Percentiles rank a stretch among this genome's conserved stretches.
Conservation (phyloP, 1,140 invertebrate species). For the Tetragnatha versicolor region DNA sequence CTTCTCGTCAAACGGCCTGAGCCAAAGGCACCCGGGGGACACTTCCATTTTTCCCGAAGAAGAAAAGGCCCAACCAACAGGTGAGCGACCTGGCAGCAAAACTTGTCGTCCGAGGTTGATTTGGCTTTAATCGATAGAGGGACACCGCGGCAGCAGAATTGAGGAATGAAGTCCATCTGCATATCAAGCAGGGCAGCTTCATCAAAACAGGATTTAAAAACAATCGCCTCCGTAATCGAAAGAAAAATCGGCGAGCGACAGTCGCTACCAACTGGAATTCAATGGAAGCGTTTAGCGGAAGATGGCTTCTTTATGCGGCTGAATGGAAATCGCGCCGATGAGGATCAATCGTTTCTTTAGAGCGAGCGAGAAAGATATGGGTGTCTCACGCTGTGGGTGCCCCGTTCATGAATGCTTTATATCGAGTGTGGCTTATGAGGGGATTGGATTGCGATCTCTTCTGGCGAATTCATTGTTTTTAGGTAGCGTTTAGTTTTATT, state of each 20-base stretch:
- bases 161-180: slow-evolving; percentile 49
- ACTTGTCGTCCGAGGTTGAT: slow-evolving; percentile 50
- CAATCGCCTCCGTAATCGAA: slow-evolving; percentile 29
- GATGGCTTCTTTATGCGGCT: slow-evolving; percentile 1
- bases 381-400: no score
- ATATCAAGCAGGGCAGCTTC: slow-evolving; percentile 41
- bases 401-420: no score
- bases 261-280: background rate
- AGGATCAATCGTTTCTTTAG: no score
- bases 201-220: slow-evolving; percentile 51
- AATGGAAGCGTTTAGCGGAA: background rate
- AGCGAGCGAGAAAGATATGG: no score
- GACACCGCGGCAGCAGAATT: slow-evolving; percentile 26
- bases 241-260: background rate
- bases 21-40: slow-evolving; percentile 16
- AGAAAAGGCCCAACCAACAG: slow-evolving; percentile 42
- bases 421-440: no score
- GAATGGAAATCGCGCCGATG: background rate
- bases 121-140: slow-evolving; percentile 48
- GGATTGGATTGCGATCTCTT: no score
- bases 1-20: no score
- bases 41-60: slow-evolving; percentile 21
- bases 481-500: no score
- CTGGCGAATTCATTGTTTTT: no score
- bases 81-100: slow-evolving; percentile 47